A percentile compares a stretch with the other conserved stretches of the same genome.
These are phyloP conservation scores for Orthosia gracilis DNA, from an alignment of 2,888 invertebrate genomes.

Conservation along the genomic window DNA sequence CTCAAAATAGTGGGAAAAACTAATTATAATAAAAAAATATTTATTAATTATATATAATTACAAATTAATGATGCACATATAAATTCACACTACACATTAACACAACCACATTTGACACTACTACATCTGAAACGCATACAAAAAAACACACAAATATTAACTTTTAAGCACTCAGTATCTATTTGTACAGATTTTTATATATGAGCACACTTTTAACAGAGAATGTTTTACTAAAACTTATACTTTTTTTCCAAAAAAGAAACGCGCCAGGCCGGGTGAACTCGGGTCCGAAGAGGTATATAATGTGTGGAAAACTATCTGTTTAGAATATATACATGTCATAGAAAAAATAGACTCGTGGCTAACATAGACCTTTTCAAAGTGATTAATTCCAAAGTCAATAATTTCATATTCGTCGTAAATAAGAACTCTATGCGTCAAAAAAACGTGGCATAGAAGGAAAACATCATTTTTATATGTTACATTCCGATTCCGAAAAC, in stretches of 20 bases:
- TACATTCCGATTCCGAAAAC: slow-evolving; percentile 41
- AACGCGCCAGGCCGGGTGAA: slow-evolving; percentile 95
- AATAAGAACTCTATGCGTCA: slow-evolving; percentile 55
- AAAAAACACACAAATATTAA: slow-evolving; percentile 61
- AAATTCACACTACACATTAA: slow-evolving; percentile 59
- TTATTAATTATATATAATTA: too few relatives aligned
- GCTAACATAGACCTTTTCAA: slow-evolving; percentile 86
- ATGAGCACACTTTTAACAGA: slow-evolving; percentile 85
- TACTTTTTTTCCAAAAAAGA: slow-evolving; percentile 92
- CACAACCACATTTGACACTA: slow-evolving; percentile 42
- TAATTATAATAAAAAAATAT: slow-evolving; percentile 62
- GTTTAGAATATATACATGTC: slow-evolving; percentile 87
- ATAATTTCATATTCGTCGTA: slow-evolving; percentile 63
- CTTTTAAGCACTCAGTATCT: slow-evolving; percentile 65
- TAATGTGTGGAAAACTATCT: slow-evolving; percentile 87
- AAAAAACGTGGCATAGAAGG: slow-evolving; percentile 46
- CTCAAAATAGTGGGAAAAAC: slow-evolving; percentile 61
- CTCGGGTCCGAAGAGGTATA: slow-evolving; percentile 93
- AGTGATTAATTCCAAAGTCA: slow-evolving; percentile 84
- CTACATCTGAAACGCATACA: slow-evolving; percentile 59
- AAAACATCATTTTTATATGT: slow-evolving; percentile 42
- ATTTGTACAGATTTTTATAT: slow-evolving; percentile 71
- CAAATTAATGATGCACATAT: slow-evolving; percentile 55
- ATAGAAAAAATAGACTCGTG: slow-evolving; percentile 86
- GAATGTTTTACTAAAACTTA: slow-evolving; percentile 88